A percentile compares a stretch with the other conserved stretches of the same genome.
Conservation (phyloP, 1,140 invertebrate species). For the Lordiphosa collinella region DNA sequence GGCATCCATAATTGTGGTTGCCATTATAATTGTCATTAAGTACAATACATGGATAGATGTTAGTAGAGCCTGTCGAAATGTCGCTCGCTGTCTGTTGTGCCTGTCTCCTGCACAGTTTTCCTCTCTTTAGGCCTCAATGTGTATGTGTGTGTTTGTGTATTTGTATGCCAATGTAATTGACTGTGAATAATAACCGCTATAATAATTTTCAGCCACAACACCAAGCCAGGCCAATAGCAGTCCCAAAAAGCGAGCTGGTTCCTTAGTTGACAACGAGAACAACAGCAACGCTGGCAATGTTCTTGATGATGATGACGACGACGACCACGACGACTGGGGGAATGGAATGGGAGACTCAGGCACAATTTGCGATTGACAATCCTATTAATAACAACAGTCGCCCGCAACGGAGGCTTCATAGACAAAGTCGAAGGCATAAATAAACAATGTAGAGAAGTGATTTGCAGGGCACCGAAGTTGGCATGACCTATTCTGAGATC, state of each 20-base stretch:
- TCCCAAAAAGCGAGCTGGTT: constrained; percentile 28
- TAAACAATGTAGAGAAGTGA: constrained; percentile 41
- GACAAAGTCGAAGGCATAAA: constrained; percentile 31
- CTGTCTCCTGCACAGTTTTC: not conserved
- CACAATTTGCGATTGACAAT: constrained; percentile 77
- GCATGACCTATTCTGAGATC: constrained; percentile 25
- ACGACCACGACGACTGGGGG: not conserved
- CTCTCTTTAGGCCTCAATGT: not conserved
- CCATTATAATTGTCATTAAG: constrained; percentile 77
- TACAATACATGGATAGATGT: constrained; percentile 71
- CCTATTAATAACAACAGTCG: constrained; percentile 68
- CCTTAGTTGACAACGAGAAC: constrained; percentile 21
- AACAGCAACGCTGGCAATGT: constrained; percentile 64
- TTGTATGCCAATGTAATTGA: constrained; percentile 70
- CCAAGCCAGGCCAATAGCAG: constrained; percentile 27
- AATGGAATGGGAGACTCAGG: constrained; percentile 11
- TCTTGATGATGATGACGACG: constrained; percentile 37
- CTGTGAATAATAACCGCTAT: constrained; percentile 78
- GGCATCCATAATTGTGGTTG: constrained; percentile 75
- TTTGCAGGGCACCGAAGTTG: constrained; percentile 19
- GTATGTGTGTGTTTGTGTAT: constrained; percentile 25
- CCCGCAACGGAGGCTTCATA: constrained; percentile 15
- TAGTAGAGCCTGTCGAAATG: constrained; percentile 70
- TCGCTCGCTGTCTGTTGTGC: constrained; percentile 40
- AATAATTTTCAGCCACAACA: constrained; percentile 73